Base-by-base conservation (phyloP, 2,888 invertebrate genomes). In the Drosophila kuntzei region DNA sequence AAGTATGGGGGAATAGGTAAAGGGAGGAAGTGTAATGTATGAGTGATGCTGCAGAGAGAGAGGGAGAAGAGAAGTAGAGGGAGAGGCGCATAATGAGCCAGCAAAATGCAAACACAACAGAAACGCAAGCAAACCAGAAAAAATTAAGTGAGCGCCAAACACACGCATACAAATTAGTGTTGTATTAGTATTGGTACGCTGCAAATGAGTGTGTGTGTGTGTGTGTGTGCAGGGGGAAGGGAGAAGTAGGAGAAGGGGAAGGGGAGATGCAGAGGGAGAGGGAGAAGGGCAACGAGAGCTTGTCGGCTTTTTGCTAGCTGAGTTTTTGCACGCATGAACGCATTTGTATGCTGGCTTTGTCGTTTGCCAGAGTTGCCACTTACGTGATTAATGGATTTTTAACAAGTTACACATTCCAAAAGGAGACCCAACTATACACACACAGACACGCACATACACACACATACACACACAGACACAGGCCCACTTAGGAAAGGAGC, bases 311-410 rank as follows among this genome's bases (percentile, higher is more conserved):
- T 83, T 77, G 76, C 79, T 78, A 63, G 79, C 61, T 60, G 63
- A 70, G 59, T 84, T 71, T 74, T 71, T 59, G 84, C 85, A 87
- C 87, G 87, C 86, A 79, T 87, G 87, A 85, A 80, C 82, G 87
- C 75, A 89, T 89, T 87, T 89, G 87, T 89, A 86, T 89, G 89
- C 89, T 88, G 87, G 80, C 79, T 71, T 79, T 87, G 87, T 89
- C 87, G 76, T 80, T 80, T 80, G 79, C 82, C 82, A 80, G 84
- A 82, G 76, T 76, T 85, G 86, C 85, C 85, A 83, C 87, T 90
- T 87, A 88, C 78, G 86, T 90, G 90, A 90, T 90, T 90, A 90
- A 90, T 90, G 90, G 86, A 81, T 89, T 90, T 90, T 88, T 84
- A 87, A 90, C 87, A 88, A 90, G 89, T 89, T 89, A 71, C 89